phyloP scores from a whole-genome alignment of 2,113 vertebrate species.

The Cyphomyrus plagiostoma region DNA sequence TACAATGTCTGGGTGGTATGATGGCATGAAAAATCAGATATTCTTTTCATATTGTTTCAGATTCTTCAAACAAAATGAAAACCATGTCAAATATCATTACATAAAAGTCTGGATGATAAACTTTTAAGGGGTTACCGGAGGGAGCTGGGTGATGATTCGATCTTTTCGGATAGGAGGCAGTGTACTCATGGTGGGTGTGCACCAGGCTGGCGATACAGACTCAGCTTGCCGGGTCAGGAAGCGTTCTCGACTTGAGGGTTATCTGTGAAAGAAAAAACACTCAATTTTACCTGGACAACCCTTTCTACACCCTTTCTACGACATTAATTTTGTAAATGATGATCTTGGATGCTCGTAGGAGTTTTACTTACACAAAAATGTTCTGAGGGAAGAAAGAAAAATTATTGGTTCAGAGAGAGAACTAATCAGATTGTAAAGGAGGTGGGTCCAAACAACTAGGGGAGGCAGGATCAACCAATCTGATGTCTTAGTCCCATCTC shows the following conservation, averaged over 20 bases:
- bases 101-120: not conserved
- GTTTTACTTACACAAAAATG: too few relatives aligned
- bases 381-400: too few relatives aligned
- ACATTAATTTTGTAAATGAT: not conserved
- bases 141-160: constrained; percentile 76
- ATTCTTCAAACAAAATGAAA: not conserved
- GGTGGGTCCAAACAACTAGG: too few relatives aligned
- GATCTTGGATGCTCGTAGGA: not conserved
- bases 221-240: not conserved
- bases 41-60: not conserved
- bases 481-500: too few relatives aligned
- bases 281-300: not conserved
- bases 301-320: not conserved
- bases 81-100: not conserved
- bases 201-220: not conserved
- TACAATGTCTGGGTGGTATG: not conserved
- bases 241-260: not conserved
- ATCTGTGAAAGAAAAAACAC: not conserved
- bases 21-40: not conserved
- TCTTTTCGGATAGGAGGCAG: constrained; percentile 84
- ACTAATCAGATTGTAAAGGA: too few relatives aligned
- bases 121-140: constrained; percentile 59
- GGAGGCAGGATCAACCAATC: too few relatives aligned
- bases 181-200: constrained; percentile 70
- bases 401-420: too few relatives aligned